Conservation (phyloP, 92 coral and sea anemone genomes). For the Hydrozoanthus gracilis region DNA sequence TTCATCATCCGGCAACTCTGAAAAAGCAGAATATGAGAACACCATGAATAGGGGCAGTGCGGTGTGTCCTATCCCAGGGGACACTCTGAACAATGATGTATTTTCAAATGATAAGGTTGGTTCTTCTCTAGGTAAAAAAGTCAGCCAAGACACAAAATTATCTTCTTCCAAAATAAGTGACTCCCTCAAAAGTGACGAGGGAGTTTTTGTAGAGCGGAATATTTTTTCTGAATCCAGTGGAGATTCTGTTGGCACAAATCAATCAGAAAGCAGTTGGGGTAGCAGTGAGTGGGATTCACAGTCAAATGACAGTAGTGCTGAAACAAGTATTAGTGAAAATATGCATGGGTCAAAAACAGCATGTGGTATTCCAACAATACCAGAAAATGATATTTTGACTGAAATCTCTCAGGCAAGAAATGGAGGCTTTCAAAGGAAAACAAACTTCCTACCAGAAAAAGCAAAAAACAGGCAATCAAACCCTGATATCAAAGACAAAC, state of each 20-base stretch:
- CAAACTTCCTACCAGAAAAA: slow-evolving; percentile 40
- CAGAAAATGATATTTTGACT: slow-evolving; percentile 31
- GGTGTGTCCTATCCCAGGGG: slow-evolving; percentile 13
- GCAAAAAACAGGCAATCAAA: slow-evolving; percentile 59
- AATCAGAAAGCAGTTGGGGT: slow-evolving; percentile 60
- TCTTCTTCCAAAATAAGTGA: slow-evolving; percentile 25
- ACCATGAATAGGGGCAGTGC: slow-evolving; percentile 27
- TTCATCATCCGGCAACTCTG: slow-evolving; percentile 23
- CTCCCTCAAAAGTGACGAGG: slow-evolving; percentile 15
- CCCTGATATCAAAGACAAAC: slow-evolving; percentile 54
- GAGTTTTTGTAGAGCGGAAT: slow-evolving; percentile 34
- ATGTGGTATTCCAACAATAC: slow-evolving; percentile 29
- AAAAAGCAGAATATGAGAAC: slow-evolving; percentile 63
- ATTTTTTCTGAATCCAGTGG: slow-evolving; percentile 66
- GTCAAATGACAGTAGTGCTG: slow-evolving; percentile 22
- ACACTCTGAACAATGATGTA: slow-evolving; percentile 47
- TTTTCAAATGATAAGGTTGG: background rate
- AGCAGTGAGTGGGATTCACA: slow-evolving; percentile 56
- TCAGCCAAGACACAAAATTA: background rate
- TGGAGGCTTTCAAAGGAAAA: slow-evolving; percentile 12
- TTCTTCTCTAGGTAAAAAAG: slow-evolving; percentile 19
- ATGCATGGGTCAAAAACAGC: background rate
- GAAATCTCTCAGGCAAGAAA: slow-evolving; percentile 16
- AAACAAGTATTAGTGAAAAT: slow-evolving; percentile 16
- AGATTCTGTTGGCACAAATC: slow-evolving; percentile 49